These are phyloP conservation scores for Parasteatoda lunata DNA, from an alignment of 2,888 invertebrate genomes.

Conservation along the genomic window DNA sequence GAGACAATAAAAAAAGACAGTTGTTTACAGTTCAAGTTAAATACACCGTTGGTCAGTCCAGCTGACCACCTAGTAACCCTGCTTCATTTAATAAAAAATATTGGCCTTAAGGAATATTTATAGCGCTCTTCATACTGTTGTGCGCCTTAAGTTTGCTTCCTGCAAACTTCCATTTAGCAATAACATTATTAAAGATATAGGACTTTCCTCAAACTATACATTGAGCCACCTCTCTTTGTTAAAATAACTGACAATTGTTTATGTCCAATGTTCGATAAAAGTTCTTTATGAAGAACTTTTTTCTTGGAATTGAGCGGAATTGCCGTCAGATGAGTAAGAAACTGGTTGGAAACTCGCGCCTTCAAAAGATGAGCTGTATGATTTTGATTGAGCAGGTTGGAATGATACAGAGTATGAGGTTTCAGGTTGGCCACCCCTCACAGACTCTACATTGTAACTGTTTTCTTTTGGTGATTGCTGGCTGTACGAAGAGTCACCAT, in stretches of 20 bases:
- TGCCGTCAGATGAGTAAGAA: conserved; percentile 33
- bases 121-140: not conserved
- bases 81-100: not conserved
- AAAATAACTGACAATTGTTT: not conserved
- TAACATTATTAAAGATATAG: conserved; percentile 3
- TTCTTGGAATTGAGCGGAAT: conserved; percentile 30
- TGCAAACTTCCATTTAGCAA: conserved; percentile 15
- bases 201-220: not conserved
- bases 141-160: conserved; percentile 4
- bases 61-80: conserved; percentile 36
- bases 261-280: not conserved
- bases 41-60: conserved; percentile 46
- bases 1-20: not conserved
- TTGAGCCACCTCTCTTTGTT: conserved; percentile 29
- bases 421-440: conserved; percentile 30
- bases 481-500: conserved; percentile 9
- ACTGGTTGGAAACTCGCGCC: conserved; percentile 57
- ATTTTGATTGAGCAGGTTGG: conserved; percentile 50
- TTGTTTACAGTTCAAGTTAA: not conserved
- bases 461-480: conserved; percentile 22
- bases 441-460: conserved; percentile 42
- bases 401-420: conserved; percentile 55
- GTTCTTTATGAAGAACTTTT: conserved; percentile 29
- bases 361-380: conserved; percentile 24
- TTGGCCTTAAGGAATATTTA: not conserved